phyloP scores from a whole-genome alignment of 2,888 invertebrate species.

The Leptopterna dolabrata region DNA sequence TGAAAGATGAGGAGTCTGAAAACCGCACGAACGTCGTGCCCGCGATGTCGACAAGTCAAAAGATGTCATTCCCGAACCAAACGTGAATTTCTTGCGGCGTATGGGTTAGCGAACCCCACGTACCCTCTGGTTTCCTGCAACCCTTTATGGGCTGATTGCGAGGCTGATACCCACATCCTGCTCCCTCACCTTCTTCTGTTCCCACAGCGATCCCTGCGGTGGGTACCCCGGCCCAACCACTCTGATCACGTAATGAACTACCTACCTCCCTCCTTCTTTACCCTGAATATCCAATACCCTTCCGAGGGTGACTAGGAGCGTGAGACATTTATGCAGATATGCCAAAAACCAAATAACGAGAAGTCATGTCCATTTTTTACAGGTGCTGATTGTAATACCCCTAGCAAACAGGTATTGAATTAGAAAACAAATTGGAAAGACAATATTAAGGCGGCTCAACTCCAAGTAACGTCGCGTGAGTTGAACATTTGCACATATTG shows the following conservation, averaged over 20 bases:
- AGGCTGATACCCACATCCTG: neutral
- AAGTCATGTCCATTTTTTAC: too few species aligned
- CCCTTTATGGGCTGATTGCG: neutral
- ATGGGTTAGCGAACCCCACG: neutral
- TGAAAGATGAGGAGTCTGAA: too few species aligned
- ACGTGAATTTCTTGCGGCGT: neutral
- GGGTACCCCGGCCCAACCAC: neutral
- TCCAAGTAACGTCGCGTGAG: too few species aligned
- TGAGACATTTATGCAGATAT: neutral
- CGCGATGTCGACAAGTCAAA: too few species aligned
- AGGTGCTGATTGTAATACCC: too few species aligned
- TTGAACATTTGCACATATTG: too few species aligned
- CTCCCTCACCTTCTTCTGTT: neutral
- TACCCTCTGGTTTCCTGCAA: neutral
- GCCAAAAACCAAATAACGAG: too few species aligned
- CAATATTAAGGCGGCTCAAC: too few species aligned
- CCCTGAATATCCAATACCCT: neutral
- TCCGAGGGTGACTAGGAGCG: neutral
- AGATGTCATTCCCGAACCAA: neutral
- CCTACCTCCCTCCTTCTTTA: neutral
- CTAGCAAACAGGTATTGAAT: too few species aligned
- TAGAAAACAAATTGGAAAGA: too few species aligned
- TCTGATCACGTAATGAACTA: neutral
- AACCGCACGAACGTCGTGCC: too few species aligned
- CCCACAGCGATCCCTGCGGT: neutral